These are phyloP conservation scores for Stegodyphus dumicola DNA, from an alignment of 1,140 invertebrate genomes.

Conservation along the genomic window DNA sequence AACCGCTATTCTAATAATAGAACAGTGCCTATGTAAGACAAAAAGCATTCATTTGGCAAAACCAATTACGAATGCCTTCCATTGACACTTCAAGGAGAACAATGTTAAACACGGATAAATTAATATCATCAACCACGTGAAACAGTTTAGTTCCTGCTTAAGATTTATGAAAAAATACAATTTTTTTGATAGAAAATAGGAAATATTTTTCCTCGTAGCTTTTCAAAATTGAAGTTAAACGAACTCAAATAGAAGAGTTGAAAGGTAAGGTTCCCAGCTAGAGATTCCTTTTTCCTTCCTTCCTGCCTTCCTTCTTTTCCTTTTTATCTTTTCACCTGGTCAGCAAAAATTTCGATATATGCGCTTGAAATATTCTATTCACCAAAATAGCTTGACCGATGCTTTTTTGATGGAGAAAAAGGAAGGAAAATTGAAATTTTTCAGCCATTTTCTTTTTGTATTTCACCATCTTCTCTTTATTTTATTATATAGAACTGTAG, in stretches of 20 bases:
- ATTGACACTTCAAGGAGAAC: too few species aligned
- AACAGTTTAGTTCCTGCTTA: too few species aligned
- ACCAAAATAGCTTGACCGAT: slow-evolving; percentile 31
- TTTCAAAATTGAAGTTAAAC: slow-evolving; percentile 35
- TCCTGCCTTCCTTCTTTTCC: background rate
- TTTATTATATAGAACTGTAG: too few species aligned
- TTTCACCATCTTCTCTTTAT: background rate
- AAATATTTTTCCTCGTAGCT: background rate
- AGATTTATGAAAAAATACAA: too few species aligned
- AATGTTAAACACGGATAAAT: too few species aligned
- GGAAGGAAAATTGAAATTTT: slow-evolving; percentile 14
- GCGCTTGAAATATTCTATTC: slow-evolving; percentile 37
- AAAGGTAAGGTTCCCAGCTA: background rate
- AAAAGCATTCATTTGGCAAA: too few species aligned
- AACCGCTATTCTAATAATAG: too few species aligned
- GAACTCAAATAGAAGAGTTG: slow-evolving; percentile 19
- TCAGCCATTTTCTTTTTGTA: slow-evolving; percentile 13
- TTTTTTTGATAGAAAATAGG: background rate
- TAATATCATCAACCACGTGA: too few species aligned
- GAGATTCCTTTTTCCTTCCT: slow-evolving; percentile 9
- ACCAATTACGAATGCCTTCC: too few species aligned
- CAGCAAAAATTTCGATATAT: slow-evolving; percentile 31
- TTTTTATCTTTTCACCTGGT: slow-evolving; percentile 29
- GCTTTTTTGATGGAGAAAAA: slow-evolving; percentile 29
- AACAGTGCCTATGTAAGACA: too few species aligned